Conservation (phyloP, 2,888 invertebrate genomes). For the Cryptocheilus praepositus region DNA sequence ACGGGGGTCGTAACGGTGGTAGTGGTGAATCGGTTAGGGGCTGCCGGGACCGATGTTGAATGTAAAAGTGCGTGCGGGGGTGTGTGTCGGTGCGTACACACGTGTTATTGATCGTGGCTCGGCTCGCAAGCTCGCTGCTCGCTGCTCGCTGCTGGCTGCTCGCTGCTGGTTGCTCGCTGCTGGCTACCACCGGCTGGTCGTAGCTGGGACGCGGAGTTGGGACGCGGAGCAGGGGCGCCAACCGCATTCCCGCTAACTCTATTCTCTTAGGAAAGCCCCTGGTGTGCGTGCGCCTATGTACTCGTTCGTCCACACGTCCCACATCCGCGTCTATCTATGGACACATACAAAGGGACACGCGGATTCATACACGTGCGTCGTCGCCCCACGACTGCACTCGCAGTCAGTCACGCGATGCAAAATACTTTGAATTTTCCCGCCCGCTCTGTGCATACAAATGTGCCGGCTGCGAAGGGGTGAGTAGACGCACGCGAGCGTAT, state of each 20-base stretch:
- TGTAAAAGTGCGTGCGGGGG: slow-evolving; percentile 59
- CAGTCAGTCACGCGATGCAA: slow-evolving; percentile 35
- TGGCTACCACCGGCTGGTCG: slow-evolving; percentile 26
- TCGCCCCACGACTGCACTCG: slow-evolving; percentile 7
- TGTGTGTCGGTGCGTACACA: slow-evolving; percentile 71
- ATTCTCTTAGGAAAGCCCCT: slow-evolving; percentile 57
- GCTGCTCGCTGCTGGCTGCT: slow-evolving; percentile 47
- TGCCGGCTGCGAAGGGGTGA: background rate
- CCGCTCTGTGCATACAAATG: slow-evolving; percentile 5
- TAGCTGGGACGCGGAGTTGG: slow-evolving; percentile 40
- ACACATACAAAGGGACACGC: background rate
- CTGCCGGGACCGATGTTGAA: slow-evolving; percentile 36
- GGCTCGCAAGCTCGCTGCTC: slow-evolving; percentile 34
- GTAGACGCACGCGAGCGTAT: background rate
- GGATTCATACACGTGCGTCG: background rate
- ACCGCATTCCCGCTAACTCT: slow-evolving; percentile 69
- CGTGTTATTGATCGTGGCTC: slow-evolving; percentile 73
- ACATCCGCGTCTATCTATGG: background rate
- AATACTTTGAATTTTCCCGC: slow-evolving; percentile 33
- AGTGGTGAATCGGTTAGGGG: slow-evolving; percentile 45
- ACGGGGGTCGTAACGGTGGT: slow-evolving; percentile 25
- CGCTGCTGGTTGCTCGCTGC: slow-evolving; percentile 37
- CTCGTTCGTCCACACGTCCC: background rate
- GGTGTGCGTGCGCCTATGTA: slow-evolving; percentile 4
- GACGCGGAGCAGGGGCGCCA: slow-evolving; percentile 60